phyloP scores from a whole-genome alignment of 2,888 invertebrate genomes.

The Suillia variegata region DNA sequence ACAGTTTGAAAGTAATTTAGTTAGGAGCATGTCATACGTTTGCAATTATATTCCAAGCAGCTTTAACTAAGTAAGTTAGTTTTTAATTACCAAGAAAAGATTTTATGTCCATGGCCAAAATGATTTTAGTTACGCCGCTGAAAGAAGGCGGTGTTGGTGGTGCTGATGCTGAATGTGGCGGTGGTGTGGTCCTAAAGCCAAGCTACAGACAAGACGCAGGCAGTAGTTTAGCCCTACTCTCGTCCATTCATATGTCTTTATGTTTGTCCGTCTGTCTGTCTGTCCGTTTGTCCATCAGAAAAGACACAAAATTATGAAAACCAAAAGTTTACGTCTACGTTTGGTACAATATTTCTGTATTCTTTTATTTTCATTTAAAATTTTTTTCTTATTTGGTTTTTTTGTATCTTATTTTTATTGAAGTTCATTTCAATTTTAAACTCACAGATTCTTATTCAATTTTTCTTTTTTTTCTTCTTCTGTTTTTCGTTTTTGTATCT shows the following conservation, averaged over 20 bases:
- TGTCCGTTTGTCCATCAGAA: not conserved
- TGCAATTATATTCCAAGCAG: no score
- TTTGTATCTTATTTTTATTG: constrained; percentile 26
- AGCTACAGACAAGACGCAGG: constrained; percentile 34
- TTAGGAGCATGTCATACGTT: no score
- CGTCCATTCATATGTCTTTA: constrained; percentile 9
- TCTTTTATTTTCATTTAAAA: not conserved
- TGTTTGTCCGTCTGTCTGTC: not conserved
- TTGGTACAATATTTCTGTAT: constrained; percentile 16
- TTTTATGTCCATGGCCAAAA: no score
- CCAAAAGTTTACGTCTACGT: constrained; percentile 27
- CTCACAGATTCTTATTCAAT: not conserved
- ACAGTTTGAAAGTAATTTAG: no score
- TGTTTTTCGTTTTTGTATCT: constrained; percentile 1
- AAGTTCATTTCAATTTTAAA: constrained; percentile 24
- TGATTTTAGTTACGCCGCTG: no score
- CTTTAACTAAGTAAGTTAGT: no score
- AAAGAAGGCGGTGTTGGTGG: not conserved
- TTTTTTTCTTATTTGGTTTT: constrained; percentile 10
- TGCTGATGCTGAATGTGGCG: not conserved
- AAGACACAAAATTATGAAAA: constrained; percentile 45
- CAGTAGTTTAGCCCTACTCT: constrained; percentile 34
- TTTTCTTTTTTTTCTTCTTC: not conserved
- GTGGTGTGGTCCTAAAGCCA: constrained; percentile 41
- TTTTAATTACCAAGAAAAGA: no score